A percentile compares a stretch with the other conserved stretches of the same genome.
phyloP scores from a whole-genome alignment of 2,888 invertebrate species.

The Nomada ruficornis region DNA sequence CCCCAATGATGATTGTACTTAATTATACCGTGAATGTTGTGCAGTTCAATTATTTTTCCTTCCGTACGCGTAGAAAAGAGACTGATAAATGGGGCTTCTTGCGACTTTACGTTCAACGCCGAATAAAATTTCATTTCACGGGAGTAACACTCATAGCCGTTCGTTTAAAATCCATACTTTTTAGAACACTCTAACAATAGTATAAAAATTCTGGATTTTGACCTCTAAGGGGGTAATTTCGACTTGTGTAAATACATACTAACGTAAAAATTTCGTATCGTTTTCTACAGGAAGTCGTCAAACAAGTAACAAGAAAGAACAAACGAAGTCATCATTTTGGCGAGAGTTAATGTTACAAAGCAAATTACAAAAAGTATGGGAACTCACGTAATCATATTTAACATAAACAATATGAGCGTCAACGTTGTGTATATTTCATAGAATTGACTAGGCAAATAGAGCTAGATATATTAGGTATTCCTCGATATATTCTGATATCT shows the following conservation, averaged over 20 bases:
- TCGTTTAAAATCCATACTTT: conserved; percentile 30
- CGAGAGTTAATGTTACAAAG: conserved; percentile 13
- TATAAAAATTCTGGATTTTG: conserved; percentile 56
- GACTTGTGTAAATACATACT: conserved; percentile 6
- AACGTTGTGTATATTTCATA: conserved; percentile 34
- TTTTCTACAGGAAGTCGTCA: background rate
- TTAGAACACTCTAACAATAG: conserved; percentile 47
- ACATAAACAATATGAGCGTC: conserved; percentile 26
- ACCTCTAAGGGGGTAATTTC: conserved; percentile 34
- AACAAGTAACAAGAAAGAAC: too few species aligned
- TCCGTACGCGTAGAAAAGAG: conserved; percentile 44
- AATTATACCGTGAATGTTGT: conserved; percentile 49
- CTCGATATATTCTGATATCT: conserved; percentile 54
- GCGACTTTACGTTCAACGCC: conserved; percentile 25
- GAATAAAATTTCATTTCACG: conserved; percentile 44
- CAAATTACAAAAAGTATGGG: background rate
- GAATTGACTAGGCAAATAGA: conserved; percentile 68
- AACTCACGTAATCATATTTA: background rate
- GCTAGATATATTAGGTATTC: conserved; percentile 51
- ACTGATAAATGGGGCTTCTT: conserved; percentile 17
- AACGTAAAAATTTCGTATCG: conserved; percentile 20
- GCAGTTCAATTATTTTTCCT: conserved; percentile 49
- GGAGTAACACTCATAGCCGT: conserved; percentile 36
- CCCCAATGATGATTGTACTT: conserved; percentile 28
- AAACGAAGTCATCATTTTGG: background rate